phyloP scores from a whole-genome alignment of 2,797 vertebrate species.

The Hydrolagus colliei region DNA sequence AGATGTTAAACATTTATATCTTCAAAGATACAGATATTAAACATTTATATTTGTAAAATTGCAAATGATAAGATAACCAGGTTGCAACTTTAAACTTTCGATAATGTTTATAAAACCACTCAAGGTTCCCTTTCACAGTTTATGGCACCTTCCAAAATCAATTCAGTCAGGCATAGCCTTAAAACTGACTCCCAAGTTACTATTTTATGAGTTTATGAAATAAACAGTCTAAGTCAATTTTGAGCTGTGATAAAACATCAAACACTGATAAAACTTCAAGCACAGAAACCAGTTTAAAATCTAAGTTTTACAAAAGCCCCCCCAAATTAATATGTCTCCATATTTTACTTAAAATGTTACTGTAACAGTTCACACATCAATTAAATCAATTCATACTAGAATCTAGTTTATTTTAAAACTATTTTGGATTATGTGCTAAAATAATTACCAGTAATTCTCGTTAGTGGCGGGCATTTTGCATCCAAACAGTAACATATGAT shows the following conservation, averaged over 20 bases:
- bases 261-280: too few relatives aligned
- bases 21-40: background rate
- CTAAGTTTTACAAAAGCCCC: too few relatives aligned
- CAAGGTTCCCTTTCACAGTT: background rate
- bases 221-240: too few relatives aligned
- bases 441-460: constrained; percentile 76
- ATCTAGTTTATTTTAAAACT: background rate
- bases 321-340: background rate
- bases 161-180: background rate
- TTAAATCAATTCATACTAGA: constrained; percentile 30
- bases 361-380: background rate
- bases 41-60: background rate
- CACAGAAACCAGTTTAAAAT: too few relatives aligned
- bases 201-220: background rate
- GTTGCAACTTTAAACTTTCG: background rate
- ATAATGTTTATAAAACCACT: background rate
- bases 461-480: constrained; percentile 76
- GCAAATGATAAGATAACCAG: background rate
- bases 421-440: background rate
- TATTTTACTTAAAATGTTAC: background rate
- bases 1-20: too few relatives aligned
- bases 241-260: too few relatives aligned
- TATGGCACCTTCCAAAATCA: background rate
- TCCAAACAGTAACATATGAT: constrained; percentile 93
- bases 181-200: background rate